phyloP scores from a whole-genome alignment of 2,797 vertebrate species.

The Bradypus variegatus region DNA sequence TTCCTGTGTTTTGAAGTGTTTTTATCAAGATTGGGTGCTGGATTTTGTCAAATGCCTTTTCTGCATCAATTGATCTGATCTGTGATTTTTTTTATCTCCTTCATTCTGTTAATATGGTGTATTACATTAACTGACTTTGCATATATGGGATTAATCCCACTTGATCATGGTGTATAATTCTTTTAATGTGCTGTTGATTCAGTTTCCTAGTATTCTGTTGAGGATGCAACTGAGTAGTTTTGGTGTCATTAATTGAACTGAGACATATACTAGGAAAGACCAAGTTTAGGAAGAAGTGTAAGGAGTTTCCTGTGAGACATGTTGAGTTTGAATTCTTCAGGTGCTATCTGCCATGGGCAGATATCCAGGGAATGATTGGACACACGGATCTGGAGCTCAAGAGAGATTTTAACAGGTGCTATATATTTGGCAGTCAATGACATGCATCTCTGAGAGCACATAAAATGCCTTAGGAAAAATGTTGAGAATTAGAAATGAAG shows the following conservation, averaged over 20 bases:
- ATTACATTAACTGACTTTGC: too few species aligned
- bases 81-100: too few species aligned
- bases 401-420: neutral
- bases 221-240: neutral
- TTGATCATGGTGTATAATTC: too few species aligned
- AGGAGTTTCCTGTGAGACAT: neutral
- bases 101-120: too few species aligned
- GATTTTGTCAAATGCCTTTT: too few species aligned
- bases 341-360: neutral
- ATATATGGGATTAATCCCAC: too few species aligned
- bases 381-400: neutral
- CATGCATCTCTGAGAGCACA: neutral
- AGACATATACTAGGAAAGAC: neutral
- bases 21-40: too few species aligned
- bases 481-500: neutral
- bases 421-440: constrained; percentile 2
- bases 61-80: too few species aligned
- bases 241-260: neutral
- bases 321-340: neutral
- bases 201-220: too few species aligned
- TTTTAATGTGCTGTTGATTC: too few species aligned
- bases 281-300: neutral
- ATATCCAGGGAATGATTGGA: neutral
- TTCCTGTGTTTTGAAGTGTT: too few species aligned
- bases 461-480: neutral